These are phyloP conservation scores for Osmoderma eremita DNA, from an alignment of 2,888 invertebrate genomes.

Conservation along the genomic window DNA sequence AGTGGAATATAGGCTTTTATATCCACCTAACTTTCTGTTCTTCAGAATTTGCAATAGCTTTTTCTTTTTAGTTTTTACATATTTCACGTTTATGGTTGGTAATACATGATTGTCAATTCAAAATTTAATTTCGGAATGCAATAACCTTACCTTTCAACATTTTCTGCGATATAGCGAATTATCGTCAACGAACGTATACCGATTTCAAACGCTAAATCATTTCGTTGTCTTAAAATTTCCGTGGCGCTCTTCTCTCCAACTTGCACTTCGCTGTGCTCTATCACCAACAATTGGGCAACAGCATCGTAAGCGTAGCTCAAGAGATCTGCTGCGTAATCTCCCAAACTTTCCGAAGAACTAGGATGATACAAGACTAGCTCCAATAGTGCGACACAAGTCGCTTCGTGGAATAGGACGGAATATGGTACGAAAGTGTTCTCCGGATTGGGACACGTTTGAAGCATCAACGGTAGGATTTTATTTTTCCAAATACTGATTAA, in stretches of 20 bases:
- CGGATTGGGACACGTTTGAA: conserved; percentile 68
- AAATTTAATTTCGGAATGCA: background rate
- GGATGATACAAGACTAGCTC: conserved; percentile 86
- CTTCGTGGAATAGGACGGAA: conserved; percentile 65
- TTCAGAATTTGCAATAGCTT: too few relatives aligned
- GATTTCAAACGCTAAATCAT: conserved; percentile 80
- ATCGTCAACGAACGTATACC: conserved; percentile 83
- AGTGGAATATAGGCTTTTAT: too few relatives aligned
- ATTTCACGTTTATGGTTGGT: background rate
- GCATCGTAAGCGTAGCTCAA: conserved; percentile 83
- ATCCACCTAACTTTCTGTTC: too few relatives aligned
- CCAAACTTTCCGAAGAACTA: conserved; percentile 80
- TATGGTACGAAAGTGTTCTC: conserved; percentile 80
- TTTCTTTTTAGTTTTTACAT: too few relatives aligned
- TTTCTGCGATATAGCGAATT: conserved; percentile 76
- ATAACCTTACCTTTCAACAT: conserved; percentile 64
- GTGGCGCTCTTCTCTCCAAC: conserved; percentile 64
- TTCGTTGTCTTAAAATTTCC: conserved; percentile 74
- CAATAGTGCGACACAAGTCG: conserved; percentile 79
- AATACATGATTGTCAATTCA: background rate
- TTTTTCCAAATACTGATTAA: conserved; percentile 86
- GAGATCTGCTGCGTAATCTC: conserved; percentile 81
- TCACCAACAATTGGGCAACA: conserved; percentile 70
- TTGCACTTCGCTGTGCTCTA: conserved; percentile 62
- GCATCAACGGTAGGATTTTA: conserved; percentile 81